Evolutionary conservation across 1,140 invertebrate genomes (phyloP).

Genomic region (Drosophila guanche): DNA sequence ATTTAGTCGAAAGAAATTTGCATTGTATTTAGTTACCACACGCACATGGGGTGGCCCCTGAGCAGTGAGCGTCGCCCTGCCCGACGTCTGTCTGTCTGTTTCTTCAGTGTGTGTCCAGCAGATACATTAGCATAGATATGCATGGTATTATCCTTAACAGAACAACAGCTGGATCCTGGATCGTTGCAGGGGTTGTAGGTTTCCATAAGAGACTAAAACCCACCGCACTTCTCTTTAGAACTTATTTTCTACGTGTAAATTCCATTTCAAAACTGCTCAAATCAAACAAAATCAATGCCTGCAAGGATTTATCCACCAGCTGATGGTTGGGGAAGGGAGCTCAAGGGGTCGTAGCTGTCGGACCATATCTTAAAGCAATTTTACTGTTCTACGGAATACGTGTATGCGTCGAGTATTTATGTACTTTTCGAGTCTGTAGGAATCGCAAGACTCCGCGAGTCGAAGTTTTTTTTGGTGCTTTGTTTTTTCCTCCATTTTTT

Average conservation of each 20-base stretch:
- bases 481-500: conserved; percentile 14
- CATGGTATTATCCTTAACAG: not conserved
- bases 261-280: too few relatives aligned
- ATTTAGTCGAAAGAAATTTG: conserved; percentile 73
- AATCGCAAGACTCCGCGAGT: not conserved
- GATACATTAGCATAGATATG: conserved; percentile 40
- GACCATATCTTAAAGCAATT: too few relatives aligned
- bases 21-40: conserved; percentile 81
- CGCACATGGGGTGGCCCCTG: conserved; percentile 50
- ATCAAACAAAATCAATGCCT: too few relatives aligned
- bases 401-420: conserved; percentile 18
- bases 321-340: too few relatives aligned
- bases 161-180: conserved; percentile 5
- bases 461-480: conserved; percentile 18
- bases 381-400: too few relatives aligned
- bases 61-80: not conserved
- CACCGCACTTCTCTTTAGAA: too few relatives aligned
- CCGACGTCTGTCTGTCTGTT: too few relatives aligned
- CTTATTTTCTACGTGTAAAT: too few relatives aligned
- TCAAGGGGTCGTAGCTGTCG: too few relatives aligned
- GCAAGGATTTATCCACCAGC: too few relatives aligned
- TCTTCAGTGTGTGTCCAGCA: conserved; percentile 2
- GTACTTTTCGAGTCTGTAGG: conserved; percentile 15
- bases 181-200: too few relatives aligned
- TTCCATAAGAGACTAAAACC: too few relatives aligned